Evolutionary conservation across 1,140 invertebrate genomes (phyloP).

Genomic region (Magallana angulata): DNA sequence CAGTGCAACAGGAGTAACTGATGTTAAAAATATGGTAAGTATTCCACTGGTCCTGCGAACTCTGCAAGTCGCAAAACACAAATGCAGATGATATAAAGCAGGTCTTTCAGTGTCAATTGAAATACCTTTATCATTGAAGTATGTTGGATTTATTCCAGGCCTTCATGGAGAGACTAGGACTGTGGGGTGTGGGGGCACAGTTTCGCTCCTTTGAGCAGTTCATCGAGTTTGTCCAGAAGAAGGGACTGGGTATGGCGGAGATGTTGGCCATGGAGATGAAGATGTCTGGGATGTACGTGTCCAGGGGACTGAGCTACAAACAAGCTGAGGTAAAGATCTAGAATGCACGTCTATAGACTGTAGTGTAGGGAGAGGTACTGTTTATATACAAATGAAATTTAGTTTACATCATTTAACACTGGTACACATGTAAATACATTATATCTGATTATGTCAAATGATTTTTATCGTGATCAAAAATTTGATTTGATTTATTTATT

Average conservation of each 20-base stretch:
- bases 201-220: slow-evolving; percentile 74
- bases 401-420: not conserved
- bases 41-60: not conserved
- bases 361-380: too few species aligned
- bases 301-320: slow-evolving; percentile 74
- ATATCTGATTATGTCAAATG: too few species aligned
- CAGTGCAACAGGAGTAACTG: slow-evolving; percentile 76
- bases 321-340: slow-evolving; percentile 70
- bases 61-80: too few species aligned
- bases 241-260: slow-evolving; percentile 75
- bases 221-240: slow-evolving; percentile 72
- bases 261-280: slow-evolving; percentile 78
- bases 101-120: too few species aligned
- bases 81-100: too few species aligned
- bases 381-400: not conserved
- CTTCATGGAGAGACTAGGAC: slow-evolving; percentile 75
- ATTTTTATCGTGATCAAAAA: too few species aligned
- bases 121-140: too few species aligned
- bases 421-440: too few species aligned
- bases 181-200: slow-evolving; percentile 76
- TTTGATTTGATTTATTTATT: too few species aligned
- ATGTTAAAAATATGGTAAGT: slow-evolving; percentile 77
- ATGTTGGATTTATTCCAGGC: slow-evolving; percentile 58
- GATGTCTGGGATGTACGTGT: slow-evolving; percentile 75
- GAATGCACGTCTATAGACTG: too few species aligned